Conservation (phyloP, 2,888 invertebrate species). For the Nemoura dubitans region DNA sequence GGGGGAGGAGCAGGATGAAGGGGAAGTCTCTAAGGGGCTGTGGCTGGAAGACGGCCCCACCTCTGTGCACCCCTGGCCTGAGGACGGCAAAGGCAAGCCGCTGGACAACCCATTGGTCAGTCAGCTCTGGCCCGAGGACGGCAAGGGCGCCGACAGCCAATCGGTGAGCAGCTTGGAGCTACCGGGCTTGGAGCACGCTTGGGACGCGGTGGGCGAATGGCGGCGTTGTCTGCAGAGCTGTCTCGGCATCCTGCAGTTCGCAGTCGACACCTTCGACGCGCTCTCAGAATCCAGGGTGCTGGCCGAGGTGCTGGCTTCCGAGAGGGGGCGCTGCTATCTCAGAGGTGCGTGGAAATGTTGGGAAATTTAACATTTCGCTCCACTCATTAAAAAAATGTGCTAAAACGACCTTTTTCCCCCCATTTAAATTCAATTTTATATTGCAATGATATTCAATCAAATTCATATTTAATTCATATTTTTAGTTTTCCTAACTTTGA, state of each 20-base stretch:
- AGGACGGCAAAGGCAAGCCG: slow-evolving; percentile 16
- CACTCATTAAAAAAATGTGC: too few species aligned
- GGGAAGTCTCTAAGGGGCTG: slow-evolving; percentile 59
- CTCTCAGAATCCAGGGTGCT: slow-evolving; percentile 64
- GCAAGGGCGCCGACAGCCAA: slow-evolving; percentile 54
- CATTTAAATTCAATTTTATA: too few species aligned
- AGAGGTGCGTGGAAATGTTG: slow-evolving; percentile 62
- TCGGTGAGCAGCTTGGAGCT: slow-evolving; percentile 60
- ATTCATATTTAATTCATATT: too few species aligned
- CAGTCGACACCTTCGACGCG: slow-evolving; percentile 64
- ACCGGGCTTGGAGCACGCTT: slow-evolving; percentile 54
- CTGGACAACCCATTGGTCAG: slow-evolving; percentile 40
- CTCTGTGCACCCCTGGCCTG: background rate
- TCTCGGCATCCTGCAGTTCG: slow-evolving; percentile 63
- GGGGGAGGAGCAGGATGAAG: slow-evolving; percentile 43
- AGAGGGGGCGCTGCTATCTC: slow-evolving; percentile 65
- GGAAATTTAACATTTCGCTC: too few species aligned
- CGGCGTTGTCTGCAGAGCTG: slow-evolving; percentile 62
- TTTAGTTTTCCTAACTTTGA: too few species aligned
- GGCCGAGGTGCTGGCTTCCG: slow-evolving; percentile 64
- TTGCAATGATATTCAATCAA: too few species aligned
- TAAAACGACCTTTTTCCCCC: too few species aligned
- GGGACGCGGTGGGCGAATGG: slow-evolving; percentile 57
- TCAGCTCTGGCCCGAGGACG: slow-evolving; percentile 29
- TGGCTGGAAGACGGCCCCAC: slow-evolving; percentile 53